These are phyloP conservation scores for Phalacrocorax brasilianus DNA, from an alignment of 2,113 vertebrate species.

Conservation along the genomic window DNA sequence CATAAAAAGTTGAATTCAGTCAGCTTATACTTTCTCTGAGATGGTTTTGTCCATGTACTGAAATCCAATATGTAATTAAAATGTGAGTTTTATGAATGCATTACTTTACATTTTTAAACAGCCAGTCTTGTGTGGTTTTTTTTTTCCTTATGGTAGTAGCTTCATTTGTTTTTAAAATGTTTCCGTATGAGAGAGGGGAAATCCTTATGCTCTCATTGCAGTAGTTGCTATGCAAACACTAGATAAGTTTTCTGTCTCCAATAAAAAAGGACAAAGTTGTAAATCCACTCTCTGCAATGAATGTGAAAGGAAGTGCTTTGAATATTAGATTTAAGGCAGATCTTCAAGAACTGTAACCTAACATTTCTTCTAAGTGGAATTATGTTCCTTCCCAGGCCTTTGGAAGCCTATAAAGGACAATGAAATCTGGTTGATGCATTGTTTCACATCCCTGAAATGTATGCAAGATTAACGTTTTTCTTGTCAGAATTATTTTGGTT, in stretches of 20 bases:
- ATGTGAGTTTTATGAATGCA: background rate
- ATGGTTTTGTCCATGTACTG: background rate
- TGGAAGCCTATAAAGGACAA: background rate
- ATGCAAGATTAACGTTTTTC: background rate
- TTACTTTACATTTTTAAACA: conserved; percentile 10
- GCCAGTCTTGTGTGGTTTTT: background rate
- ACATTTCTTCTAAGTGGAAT: background rate
- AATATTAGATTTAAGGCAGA: background rate
- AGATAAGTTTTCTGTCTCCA: background rate
- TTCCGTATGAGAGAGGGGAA: background rate
- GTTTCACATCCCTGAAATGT: background rate
- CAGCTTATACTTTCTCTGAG: background rate
- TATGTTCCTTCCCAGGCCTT: background rate
- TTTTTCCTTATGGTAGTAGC: background rate
- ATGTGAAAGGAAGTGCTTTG: background rate
- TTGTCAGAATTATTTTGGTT: background rate
- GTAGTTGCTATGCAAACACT: background rate
- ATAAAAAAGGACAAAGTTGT: background rate
- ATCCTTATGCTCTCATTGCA: background rate
- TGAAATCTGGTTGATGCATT: background rate
- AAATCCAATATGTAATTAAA: background rate
- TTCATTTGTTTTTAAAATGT: background rate
- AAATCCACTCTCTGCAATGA: background rate
- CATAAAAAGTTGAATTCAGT: background rate
- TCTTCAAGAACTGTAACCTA: background rate